A percentile compares a stretch with the other conserved stretches of the same genome.
Conservation (phyloP, 2,888 invertebrate genomes). For the Cordilura impudica region DNA sequence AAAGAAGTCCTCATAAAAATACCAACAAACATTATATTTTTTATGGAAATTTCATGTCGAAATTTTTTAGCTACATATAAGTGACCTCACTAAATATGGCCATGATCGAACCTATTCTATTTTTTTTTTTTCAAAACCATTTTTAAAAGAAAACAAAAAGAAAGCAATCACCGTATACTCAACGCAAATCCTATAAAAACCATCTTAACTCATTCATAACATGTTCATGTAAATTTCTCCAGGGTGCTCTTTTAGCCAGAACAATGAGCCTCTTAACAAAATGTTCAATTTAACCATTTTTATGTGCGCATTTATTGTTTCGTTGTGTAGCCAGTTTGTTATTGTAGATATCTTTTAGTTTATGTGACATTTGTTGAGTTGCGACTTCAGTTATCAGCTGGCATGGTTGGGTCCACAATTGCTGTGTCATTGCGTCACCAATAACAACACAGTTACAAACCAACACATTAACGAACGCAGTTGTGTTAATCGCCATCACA, state of each 20-base stretch:
- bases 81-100: too few species aligned
- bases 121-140: too few species aligned
- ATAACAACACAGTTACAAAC: too few species aligned
- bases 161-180: too few species aligned
- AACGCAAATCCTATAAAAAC: slow-evolving; percentile 5
- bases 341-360: not conserved
- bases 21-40: too few species aligned
- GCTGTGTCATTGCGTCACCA: slow-evolving; percentile 1
- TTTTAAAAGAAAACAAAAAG: not conserved
- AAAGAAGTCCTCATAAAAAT: too few species aligned
- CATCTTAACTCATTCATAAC: not conserved
- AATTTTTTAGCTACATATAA: too few species aligned
- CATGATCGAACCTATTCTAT: too few species aligned
- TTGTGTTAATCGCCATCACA: slow-evolving; percentile 1
- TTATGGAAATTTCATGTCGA: too few species aligned
- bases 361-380: slow-evolving; percentile 45
- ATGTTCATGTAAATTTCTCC: slow-evolving; percentile 43
- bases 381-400: slow-evolving; percentile 26
- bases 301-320: not conserved
- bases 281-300: slow-evolving; percentile 4
- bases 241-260: slow-evolving; percentile 35
- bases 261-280: slow-evolving; percentile 6
- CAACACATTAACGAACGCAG: not conserved
- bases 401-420: not conserved
- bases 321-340: not conserved